Conservation (phyloP, 2,113 vertebrate species). For the Henicopernis longicauda region DNA sequence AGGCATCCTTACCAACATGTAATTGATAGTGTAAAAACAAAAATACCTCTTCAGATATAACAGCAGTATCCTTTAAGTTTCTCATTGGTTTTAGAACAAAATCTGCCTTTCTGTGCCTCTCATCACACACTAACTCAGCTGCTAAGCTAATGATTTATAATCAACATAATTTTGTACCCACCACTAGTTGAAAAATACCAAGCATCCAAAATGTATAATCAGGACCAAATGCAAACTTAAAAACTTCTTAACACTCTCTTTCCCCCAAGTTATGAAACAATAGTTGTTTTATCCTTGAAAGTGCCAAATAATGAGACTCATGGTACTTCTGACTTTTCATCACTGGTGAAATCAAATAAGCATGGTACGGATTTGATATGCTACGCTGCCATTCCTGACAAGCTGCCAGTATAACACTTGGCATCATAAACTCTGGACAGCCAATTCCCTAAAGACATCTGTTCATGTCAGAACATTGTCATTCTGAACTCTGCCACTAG, state of each 20-base stretch:
- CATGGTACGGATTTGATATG: background rate
- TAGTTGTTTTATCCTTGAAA: background rate
- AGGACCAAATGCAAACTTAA: background rate
- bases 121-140: background rate
- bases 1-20: background rate
- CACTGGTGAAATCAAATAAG: background rate
- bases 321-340: background rate
- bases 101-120: background rate
- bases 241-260: background rate
- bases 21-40: background rate
- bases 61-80: background rate
- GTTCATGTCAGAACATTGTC: background rate
- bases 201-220: background rate
- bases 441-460: background rate
- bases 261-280: background rate
- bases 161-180: background rate
- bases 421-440: background rate
- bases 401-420: background rate
- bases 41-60: background rate
- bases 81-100: background rate
- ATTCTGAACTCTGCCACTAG: constrained; percentile 26
- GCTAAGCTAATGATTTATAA: background rate
- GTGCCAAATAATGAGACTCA: background rate
- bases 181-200: background rate
- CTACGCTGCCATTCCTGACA: background rate